Base-by-base conservation (phyloP, 2,888 invertebrate species). In the Sarcophaga variegata region DNA sequence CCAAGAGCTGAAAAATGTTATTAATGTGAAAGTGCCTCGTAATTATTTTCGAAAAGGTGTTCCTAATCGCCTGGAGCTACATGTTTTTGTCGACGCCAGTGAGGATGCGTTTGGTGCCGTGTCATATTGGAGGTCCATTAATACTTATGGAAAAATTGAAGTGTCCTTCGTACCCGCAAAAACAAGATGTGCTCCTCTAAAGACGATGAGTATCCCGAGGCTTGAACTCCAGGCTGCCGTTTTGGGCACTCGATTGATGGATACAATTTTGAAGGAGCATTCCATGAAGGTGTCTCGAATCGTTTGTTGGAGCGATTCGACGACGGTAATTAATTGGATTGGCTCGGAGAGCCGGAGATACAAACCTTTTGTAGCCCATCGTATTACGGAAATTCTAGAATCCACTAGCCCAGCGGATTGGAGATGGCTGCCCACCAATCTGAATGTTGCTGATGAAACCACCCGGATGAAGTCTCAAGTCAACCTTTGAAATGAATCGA, bases 131-230 rank as follows among this genome's bases (percentile, higher is more conserved):
- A 74, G 86, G 27, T 59, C 27, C 12, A 78, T 85, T 67, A 22
- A 66, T 64, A n/a, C 78, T 6, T 71, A 79, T 8, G 71, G 78
- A 20, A 25, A 63, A 6, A 70, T 89, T 27, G 77, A 27, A 27
- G 25, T 25, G 25, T 25, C 25, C 25, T 25, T 25, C 25, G 25
- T 25, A 25, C 3, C 25, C 3, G 25, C 25, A 25, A 25, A 25
- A 25, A 25, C 25, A 25, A 25, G 27, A 69, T 83, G 85, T 54
- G 86, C 85, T 6, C 89, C 88, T 0, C 17, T 77, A 17, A 88
- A 83, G 60, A n/a, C n/a, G 3, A 67, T 87, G 62, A 83, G 87
- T 54, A 14, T 17, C 17, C 17, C 54, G 12, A 12, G 54, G 54
- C 54, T 54, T 17, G 17, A 54, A 17, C 54, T 54, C 3, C 54